Evolutionary conservation across 2,797 vertebrate genomes (phyloP), one percentile per base, ranked within the genome.

Genomic region (Sebastes minor): DNA sequence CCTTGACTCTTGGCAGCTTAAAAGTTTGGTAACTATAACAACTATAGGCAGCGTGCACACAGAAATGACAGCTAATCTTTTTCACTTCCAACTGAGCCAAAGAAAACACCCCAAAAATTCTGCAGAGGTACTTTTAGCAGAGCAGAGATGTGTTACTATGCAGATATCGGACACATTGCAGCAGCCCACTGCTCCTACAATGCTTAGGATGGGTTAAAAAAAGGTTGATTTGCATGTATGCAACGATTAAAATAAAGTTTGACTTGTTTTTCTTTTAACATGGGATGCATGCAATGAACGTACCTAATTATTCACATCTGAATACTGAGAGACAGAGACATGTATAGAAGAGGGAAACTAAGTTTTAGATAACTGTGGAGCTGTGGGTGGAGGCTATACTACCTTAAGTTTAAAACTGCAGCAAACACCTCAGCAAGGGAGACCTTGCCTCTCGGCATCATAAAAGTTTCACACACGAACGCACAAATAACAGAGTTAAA

Each of bases 231-330:
- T 49, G 46, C 18, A 49, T 49, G 46, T 49, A 49, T 49, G 46
- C 46, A 49, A 49, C 3, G 16, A 49, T 49, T 49, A 49, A 49
- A 49, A 49, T 49, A 49, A 49, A 49, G 42, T 38, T 38, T 38
- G 35, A 38, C 0, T 46, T 46, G 42, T 18, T 46, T 46, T 18
- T 46, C 42, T 46, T 46, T 78, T 65, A 67, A 72, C 42, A 67
- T 77, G 71, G 55, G n/a, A 73, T 76, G 86, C 92, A 93, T 92
- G 91, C 91, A 89, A 78, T 81, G 20, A 75, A 86, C 78, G 86
- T 80, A 38, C 13, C 35, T 38, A 89, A 49, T 86, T 76, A 69
- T 61, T 83, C 28, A 88, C 76, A 60, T 75, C 38, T 78, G 78
- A 82, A 81, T 80, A 87, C 52, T 71, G 82, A 80, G 76, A 78